Evolutionary conservation across 2,113 vertebrate genomes (phyloP).

Genomic region (Lepus europaeus): DNA sequence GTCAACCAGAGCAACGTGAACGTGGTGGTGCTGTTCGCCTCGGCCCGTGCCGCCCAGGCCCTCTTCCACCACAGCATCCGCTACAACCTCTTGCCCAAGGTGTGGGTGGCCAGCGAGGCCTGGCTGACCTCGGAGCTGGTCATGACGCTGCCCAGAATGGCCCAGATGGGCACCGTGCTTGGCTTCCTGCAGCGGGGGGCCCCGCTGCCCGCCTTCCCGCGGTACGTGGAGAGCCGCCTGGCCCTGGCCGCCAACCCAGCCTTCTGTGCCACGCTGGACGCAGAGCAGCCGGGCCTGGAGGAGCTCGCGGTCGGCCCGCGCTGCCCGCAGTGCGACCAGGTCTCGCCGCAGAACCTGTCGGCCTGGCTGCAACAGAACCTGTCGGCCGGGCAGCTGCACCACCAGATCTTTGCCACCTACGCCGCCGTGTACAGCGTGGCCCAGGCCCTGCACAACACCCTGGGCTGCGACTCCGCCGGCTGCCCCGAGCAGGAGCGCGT

Average conservation of each 20-base stretch:
- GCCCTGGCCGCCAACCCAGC: slow-evolving; percentile 47
- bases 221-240: slow-evolving; percentile 42
- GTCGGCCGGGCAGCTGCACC: not conserved
- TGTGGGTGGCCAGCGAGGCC: slow-evolving; percentile 93
- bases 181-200: slow-evolving; percentile 75
- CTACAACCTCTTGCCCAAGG: slow-evolving; percentile 80
- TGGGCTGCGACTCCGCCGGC: slow-evolving; percentile 77
- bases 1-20: slow-evolving; percentile 45
- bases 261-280: slow-evolving; percentile 82
- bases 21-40: slow-evolving; percentile 89
- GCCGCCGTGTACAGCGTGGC: slow-evolving; percentile 91
- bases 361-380: slow-evolving; percentile 73
- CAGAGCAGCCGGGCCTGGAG: slow-evolving; percentile 61
- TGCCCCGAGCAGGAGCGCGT: slow-evolving; percentile 46
- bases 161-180: slow-evolving; percentile 90
- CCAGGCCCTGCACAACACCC: slow-evolving; percentile 89
- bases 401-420: slow-evolving; percentile 87
- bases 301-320: not conserved
- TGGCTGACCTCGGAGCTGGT: slow-evolving; percentile 86
- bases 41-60: slow-evolving; percentile 7
- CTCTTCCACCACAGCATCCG: slow-evolving; percentile 81
- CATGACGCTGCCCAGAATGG: slow-evolving; percentile 82
- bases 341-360: slow-evolving; percentile 81
- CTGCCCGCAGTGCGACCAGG: slow-evolving; percentile 54
- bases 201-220: slow-evolving; percentile 25